Evolutionary conservation across 2,113 vertebrate species (phyloP).

Genomic region (Puffinus mauretanicus): DNA sequence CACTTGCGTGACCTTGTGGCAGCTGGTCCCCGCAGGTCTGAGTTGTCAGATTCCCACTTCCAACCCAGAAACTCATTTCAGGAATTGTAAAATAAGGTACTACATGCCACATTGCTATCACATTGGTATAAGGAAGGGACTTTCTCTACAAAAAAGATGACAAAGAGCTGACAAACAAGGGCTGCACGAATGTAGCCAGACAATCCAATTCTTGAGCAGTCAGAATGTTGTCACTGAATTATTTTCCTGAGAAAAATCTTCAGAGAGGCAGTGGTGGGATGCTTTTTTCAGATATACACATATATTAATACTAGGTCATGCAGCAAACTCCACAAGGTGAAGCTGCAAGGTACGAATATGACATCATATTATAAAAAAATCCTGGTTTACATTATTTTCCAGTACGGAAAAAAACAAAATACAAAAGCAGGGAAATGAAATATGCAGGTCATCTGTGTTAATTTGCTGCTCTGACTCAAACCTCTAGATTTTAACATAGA

Average conservation of each 20-base stretch:
- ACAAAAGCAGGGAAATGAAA: not conserved
- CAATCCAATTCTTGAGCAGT: not conserved
- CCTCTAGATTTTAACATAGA: constrained; percentile 19
- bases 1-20: not conserved
- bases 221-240: not conserved
- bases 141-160: not conserved
- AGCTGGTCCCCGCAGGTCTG: not conserved
- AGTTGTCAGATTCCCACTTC: not conserved
- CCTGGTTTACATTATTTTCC: not conserved
- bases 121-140: not conserved
- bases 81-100: not conserved
- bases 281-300: not conserved
- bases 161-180: constrained; percentile 25
- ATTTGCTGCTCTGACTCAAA: constrained; percentile 2
- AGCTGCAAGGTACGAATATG: not conserved
- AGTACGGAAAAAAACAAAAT: not conserved
- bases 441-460: not conserved
- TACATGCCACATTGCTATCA: not conserved
- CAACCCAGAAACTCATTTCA: not conserved
- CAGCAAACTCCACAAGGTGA: not conserved
- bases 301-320: not conserved
- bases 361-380: not conserved
- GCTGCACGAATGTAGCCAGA: not conserved
- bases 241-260: constrained; percentile 27
- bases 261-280: not conserved